phyloP scores from a whole-genome alignment of 2,888 invertebrate genomes.

The Xylophagus ater region DNA sequence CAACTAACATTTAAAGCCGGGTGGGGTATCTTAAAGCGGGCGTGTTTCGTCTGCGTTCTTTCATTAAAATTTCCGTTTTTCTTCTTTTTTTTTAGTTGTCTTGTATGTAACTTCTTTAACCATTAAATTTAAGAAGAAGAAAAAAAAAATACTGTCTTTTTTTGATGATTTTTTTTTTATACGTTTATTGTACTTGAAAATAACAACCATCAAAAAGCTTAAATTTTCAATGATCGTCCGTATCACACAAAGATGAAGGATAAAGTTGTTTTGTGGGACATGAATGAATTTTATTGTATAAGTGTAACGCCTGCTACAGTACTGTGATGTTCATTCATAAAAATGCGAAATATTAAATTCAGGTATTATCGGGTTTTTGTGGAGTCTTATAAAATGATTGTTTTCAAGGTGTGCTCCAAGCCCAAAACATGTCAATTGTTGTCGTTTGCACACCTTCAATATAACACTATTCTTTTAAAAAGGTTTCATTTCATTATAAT shows the following conservation, averaged over 20 bases:
- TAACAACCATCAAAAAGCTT: conserved; percentile 2
- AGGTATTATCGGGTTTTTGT: too few species aligned
- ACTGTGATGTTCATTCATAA: conserved; percentile 6
- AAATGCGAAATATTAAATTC: too few species aligned
- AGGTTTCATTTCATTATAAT: too few species aligned
- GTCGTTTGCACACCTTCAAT: conserved; percentile 6
- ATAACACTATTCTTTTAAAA: too few species aligned
- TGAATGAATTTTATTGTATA: conserved; percentile 11
- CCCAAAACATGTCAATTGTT: conserved; percentile 11
- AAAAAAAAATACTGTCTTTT: too few species aligned
- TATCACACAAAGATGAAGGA: background rate
- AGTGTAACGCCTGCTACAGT: too few species aligned
- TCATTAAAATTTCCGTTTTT: conserved; percentile 12
- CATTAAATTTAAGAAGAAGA: too few species aligned
- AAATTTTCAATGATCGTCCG: conserved; percentile 4
- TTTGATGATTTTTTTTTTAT: conserved; percentile 11
- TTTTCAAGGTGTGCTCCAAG: conserved; percentile 6
- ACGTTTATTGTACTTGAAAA: conserved; percentile 6
- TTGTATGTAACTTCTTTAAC: too few species aligned
- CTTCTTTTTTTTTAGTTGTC: conserved; percentile 1
- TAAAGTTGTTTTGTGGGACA: background rate
- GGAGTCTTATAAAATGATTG: conserved; percentile 7
- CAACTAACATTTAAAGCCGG: conserved; percentile 7
- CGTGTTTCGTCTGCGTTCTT: conserved; percentile 16
- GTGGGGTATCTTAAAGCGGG: conserved; percentile 14